A percentile compares a stretch with the other conserved stretches of the same genome.
Evolutionary conservation across 2,797 vertebrate species (phyloP).

Genomic region (Sebastes paucispinis): DNA sequence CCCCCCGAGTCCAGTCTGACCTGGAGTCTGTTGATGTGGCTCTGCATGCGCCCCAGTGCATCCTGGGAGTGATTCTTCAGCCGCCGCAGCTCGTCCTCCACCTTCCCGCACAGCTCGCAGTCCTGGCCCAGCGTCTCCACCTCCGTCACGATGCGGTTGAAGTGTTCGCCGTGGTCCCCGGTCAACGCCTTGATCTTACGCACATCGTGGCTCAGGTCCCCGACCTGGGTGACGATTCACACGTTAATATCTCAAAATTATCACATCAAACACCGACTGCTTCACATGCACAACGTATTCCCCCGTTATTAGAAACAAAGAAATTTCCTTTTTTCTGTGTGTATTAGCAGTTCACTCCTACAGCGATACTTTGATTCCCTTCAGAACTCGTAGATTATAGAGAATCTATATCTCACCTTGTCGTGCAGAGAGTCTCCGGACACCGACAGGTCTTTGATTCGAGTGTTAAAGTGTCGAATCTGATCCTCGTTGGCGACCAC

Average conservation of each 20-base stretch:
- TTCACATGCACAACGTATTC: too few species aligned
- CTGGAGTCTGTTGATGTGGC: slow-evolving; percentile 65
- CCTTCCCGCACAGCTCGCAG: slow-evolving; percentile 74
- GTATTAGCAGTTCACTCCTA: too few species aligned
- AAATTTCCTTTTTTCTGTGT: too few species aligned
- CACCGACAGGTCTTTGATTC: slow-evolving; percentile 81
- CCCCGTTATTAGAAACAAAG: too few species aligned
- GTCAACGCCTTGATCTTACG: slow-evolving; percentile 80
- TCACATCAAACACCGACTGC: too few species aligned
- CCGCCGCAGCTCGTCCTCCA: slow-evolving; percentile 76
- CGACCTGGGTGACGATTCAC: slow-evolving; percentile 59
- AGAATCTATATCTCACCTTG: slow-evolving; percentile 39
- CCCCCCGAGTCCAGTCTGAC: slow-evolving; percentile 56
- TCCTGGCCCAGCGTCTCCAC: slow-evolving; percentile 77
- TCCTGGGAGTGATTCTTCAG: slow-evolving; percentile 82
- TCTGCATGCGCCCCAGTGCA: slow-evolving; percentile 75
- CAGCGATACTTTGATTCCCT: not conserved
- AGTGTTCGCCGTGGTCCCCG: slow-evolving; percentile 77
- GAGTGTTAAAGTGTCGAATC: slow-evolving; percentile 81
- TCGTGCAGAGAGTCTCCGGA: slow-evolving; percentile 81
- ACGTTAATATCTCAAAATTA: not conserved
- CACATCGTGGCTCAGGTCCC: slow-evolving; percentile 79
- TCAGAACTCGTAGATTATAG: too few species aligned
- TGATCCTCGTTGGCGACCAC: slow-evolving; percentile 84
- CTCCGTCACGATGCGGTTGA: slow-evolving; percentile 81